These are phyloP conservation scores for Ianthella basta DNA, from an alignment of 37 sponge, comb jelly and placozoan genomes.

Conservation along the genomic window DNA sequence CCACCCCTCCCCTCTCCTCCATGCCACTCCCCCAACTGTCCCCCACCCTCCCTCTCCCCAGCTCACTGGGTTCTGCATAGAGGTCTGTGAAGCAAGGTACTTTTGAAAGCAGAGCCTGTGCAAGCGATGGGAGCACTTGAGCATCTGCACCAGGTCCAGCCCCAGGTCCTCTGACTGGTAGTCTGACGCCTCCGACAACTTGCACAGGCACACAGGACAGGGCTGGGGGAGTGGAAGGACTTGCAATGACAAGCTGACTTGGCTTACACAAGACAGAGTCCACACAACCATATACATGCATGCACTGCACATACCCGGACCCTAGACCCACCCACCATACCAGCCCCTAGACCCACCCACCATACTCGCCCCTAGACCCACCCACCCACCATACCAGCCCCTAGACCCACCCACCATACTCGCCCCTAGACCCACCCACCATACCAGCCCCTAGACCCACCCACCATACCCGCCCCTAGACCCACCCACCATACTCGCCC, in stretches of 20 bases:
- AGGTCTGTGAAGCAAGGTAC: slow-evolving; percentile 15
- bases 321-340: too few species aligned
- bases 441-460: too few species aligned
- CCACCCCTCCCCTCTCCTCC: too few species aligned
- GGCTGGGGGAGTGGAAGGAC: slow-evolving; percentile 51
- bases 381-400: too few species aligned
- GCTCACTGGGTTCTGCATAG: background rate
- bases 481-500: too few species aligned
- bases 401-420: too few species aligned
- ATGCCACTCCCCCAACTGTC: background rate
- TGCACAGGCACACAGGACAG: slow-evolving; percentile 74
- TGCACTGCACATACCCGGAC: too few species aligned
- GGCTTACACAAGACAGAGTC: background rate
- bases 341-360: too few species aligned
- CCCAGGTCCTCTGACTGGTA: slow-evolving; percentile 5
- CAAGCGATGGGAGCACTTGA: slow-evolving; percentile 75
- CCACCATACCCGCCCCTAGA: too few species aligned
- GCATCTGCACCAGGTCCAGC: slow-evolving; percentile 53
- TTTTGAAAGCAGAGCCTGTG: slow-evolving; percentile 65
- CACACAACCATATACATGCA: too few species aligned
- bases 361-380: slow-evolving; percentile 23
- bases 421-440: too few species aligned
- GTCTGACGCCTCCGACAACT: slow-evolving; percentile 66
- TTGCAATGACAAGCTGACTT: background rate
- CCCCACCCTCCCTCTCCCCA: background rate